Conservation (phyloP, 2,797 vertebrate genomes). For the Borostomias antarcticus region DNA sequence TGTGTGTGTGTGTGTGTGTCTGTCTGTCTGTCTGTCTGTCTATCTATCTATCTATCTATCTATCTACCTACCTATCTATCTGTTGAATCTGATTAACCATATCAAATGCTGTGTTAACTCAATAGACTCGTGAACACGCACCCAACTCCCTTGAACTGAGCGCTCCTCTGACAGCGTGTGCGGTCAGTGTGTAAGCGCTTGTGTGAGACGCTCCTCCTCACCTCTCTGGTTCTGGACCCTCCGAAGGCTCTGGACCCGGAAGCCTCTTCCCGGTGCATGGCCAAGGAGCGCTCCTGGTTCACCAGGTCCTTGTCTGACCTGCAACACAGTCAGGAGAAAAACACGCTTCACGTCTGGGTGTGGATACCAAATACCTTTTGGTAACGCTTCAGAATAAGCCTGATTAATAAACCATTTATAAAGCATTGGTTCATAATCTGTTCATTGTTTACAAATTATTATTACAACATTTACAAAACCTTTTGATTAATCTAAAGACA, state of each 20-base stretch:
- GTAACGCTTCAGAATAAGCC: too few species aligned
- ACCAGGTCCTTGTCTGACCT: slow-evolving; percentile 85
- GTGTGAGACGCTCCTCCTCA: slow-evolving; percentile 14
- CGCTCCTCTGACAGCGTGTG: not conserved
- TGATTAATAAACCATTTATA: too few species aligned
- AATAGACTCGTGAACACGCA: not conserved
- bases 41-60: not conserved
- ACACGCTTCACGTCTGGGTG: not conserved
- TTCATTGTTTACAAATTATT: too few species aligned
- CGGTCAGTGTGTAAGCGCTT: slow-evolving; percentile 6
- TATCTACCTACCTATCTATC: not conserved
- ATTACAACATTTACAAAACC: too few species aligned
- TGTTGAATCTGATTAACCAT: not conserved
- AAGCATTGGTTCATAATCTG: too few species aligned
- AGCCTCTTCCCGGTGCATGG: slow-evolving; percentile 62
- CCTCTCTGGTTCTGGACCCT: slow-evolving; percentile 68
- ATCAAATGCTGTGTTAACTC: not conserved
- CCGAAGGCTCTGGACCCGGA: slow-evolving; percentile 42
- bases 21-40: not conserved
- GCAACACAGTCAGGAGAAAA: slow-evolving; percentile 36
- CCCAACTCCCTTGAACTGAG: not conserved
- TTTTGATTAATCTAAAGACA: too few species aligned
- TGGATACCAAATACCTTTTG: too few species aligned
- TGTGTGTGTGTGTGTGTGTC: slow-evolving; percentile 4
- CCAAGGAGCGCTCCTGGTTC: slow-evolving; percentile 78